A percentile compares a stretch with the other conserved stretches of the same genome.
Conservation (phyloP, 2,113 vertebrate species). For the Cairina moschata region DNA sequence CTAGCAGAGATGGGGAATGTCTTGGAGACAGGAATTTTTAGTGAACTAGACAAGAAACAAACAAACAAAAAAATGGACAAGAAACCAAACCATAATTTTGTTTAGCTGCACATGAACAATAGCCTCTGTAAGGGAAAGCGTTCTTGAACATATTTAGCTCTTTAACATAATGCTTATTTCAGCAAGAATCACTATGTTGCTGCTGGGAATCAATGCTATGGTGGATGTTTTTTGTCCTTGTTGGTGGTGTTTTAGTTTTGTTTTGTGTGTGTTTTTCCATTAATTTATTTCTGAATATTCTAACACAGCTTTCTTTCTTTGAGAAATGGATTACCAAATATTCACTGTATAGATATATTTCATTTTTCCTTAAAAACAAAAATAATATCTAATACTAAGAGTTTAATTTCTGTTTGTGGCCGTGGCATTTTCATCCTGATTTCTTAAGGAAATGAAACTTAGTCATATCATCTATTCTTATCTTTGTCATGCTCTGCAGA, state of each 20-base stretch:
- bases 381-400: neutral
- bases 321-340: neutral
- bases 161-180: neutral
- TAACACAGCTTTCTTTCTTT: neutral
- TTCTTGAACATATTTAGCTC: neutral
- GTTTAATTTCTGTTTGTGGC: neutral
- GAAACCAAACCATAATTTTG: neutral
- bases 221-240: too few relatives aligned
- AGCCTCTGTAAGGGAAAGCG: too few relatives aligned
- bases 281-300: neutral
- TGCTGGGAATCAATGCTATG: neutral
- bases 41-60: neutral
- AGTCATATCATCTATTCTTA: neutral
- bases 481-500: neutral
- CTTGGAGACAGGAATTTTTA: neutral
- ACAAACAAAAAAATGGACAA: neutral
- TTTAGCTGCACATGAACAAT: neutral
- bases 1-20: neutral
- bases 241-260: too few relatives aligned
- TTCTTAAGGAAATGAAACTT: neutral
- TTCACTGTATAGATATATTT: neutral
- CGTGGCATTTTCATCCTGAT: neutral
- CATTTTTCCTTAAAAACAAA: neutral
- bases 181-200: neutral
- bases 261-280: neutral